Conservation (phyloP, 2,888 invertebrate species). For the Mystacides longicornis region DNA sequence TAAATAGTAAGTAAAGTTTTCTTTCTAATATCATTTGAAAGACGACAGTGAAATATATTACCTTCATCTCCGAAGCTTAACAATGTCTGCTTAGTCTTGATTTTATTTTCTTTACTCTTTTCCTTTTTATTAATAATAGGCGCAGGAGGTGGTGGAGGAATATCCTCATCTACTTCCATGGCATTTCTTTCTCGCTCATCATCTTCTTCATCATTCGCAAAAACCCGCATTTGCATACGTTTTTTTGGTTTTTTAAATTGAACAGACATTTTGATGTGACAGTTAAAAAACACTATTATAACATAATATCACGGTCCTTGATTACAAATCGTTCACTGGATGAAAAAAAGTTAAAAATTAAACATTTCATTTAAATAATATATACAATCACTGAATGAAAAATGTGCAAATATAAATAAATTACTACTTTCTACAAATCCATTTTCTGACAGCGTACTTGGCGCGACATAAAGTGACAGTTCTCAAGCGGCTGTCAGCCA, state of each 20-base stretch:
- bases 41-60: constrained; percentile 30
- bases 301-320: too few species aligned
- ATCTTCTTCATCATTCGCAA: constrained; percentile 53
- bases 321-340: too few species aligned
- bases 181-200: constrained; percentile 39
- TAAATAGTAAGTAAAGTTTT: too few species aligned
- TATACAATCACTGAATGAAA: too few species aligned
- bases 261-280: constrained; percentile 55
- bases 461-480: background rate
- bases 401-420: too few species aligned
- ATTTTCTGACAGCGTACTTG: too few species aligned
- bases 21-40: too few species aligned
- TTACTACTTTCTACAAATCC: too few species aligned
- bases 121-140: constrained; percentile 33
- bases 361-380: too few species aligned
- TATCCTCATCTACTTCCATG: constrained; percentile 34
- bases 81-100: constrained; percentile 48
- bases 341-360: too few species aligned
- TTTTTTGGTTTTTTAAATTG: constrained; percentile 79
- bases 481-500: background rate
- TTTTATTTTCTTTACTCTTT: constrained; percentile 37
- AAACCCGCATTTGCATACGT: constrained; percentile 69
- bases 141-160: constrained; percentile 15
- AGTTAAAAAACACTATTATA: background rate
- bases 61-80: constrained; percentile 79